Percentiles rank a stretch among this genome's conserved stretches.
These are phyloP conservation scores for Sebastes wilsoni DNA, from an alignment of 2,797 vertebrate genomes.

Conservation along the genomic window DNA sequence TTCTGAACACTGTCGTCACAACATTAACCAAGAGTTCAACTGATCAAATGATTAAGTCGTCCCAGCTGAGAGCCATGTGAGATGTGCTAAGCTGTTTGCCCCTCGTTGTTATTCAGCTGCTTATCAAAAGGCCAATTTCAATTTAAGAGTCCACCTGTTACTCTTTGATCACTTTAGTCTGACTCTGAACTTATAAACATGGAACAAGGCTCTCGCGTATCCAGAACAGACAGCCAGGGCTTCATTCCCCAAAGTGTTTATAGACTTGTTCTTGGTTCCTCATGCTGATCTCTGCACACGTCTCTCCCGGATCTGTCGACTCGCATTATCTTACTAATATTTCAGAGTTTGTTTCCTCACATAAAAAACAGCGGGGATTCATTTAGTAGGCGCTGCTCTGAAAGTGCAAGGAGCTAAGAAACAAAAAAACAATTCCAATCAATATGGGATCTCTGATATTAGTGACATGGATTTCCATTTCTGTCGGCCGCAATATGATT, in stretches of 20 bases:
- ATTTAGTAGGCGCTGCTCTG: conserved; percentile 21
- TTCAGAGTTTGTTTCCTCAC: conserved; percentile 52
- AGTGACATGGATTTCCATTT: conserved; percentile 40
- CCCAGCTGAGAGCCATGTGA: conserved; percentile 19
- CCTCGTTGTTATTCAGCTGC: conserved; percentile 42
- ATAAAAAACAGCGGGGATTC: conserved; percentile 48
- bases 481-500: conserved; percentile 3
- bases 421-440: conserved; percentile 25
- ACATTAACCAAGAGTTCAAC: conserved; percentile 19
- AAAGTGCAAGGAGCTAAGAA: conserved; percentile 15
- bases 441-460: conserved; percentile 24
- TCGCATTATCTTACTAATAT: conserved; percentile 59
- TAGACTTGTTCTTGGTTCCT: conserved; percentile 32
- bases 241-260: conserved; percentile 40
- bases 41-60: conserved; percentile 4
- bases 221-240: conserved; percentile 33
- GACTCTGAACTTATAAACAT: conserved; percentile 37
- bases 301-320: conserved; percentile 57
- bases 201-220: conserved; percentile 35
- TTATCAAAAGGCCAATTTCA: conserved; percentile 49
- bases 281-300: conserved; percentile 47
- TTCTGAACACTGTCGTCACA: background rate
- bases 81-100: background rate
- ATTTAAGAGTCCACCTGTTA: conserved; percentile 56
- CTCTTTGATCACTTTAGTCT: conserved; percentile 47